Base-by-base conservation (phyloP, 1,140 invertebrate species). In the Drosophila murphyi region DNA sequence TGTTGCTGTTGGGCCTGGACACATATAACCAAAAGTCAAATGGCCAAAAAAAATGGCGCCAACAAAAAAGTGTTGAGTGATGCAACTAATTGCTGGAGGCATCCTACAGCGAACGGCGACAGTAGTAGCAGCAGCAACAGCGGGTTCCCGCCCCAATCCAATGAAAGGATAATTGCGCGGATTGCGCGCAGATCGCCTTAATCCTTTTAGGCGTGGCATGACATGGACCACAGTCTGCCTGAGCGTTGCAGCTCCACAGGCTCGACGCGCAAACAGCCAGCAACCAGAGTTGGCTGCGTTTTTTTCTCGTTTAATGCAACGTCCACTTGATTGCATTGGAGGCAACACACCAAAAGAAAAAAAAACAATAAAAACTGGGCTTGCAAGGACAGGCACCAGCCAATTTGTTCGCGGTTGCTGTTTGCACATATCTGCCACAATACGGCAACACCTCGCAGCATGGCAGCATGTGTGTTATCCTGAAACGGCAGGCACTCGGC, bases 131-230 rank as follows among this genome's bases (percentile, higher is more conserved):
- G 41, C 48, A 37, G 50, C 48, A 32, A 35, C 28, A 5, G 55
- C 20, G 20, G 20, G 20, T 2, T 50, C 56, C 43, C 41, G 51
- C 55, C 73, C 55, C 73, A 56, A 73, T 80, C 65, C 82, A 77
- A 83, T 88, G 83, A 88, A 88, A 88, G 85, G 85, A 89, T 89
- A 89, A 89, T 89, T 89, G 85, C 78, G 86, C 85, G 85, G 85
- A 89, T 89, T 89, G 85, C 85, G 76, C 86, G 76, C 85, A 90
- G 85, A 89, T 89, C 85, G 85, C 85, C 85, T 89, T 89, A 89
- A 89, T 89, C 85, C 86, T 89, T 89, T 89, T 89, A 89, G 85
- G 85, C 85, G 80, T 70, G 63, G 41, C 55, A 39, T 72, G 62
- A 61, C 67, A 59, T 35, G 60, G 64, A 48, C 50, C 50, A 29